Evolutionary conservation across 2,888 invertebrate species (phyloP).

Genomic region (Hirtodrosophila trivittata): DNA sequence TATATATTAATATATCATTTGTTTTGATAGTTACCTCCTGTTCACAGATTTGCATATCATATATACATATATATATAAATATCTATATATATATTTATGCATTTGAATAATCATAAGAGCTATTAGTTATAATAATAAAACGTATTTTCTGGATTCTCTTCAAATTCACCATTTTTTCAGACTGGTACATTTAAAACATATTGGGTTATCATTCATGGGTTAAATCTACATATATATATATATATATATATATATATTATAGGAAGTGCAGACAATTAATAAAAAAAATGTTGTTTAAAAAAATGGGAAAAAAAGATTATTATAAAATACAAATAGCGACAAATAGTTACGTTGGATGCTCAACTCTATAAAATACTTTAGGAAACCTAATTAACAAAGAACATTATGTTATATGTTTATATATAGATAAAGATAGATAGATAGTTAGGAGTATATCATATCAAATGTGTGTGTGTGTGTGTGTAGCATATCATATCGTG

Average conservation of each 20-base stretch:
- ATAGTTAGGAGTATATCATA: constrained; percentile 7
- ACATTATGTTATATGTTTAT: constrained; percentile 31
- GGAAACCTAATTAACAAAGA: constrained; percentile 74
- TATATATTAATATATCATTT: too few relatives aligned
- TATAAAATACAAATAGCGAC: constrained; percentile 22
- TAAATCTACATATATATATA: neutral
- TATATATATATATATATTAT: constrained; percentile 26
- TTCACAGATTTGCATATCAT: constrained; percentile 55
- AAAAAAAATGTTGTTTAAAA: constrained; percentile 19
- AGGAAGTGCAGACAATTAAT: constrained; percentile 55
- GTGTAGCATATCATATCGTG: constrained; percentile 23
- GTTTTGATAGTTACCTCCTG: constrained; percentile 51
- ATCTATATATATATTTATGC: constrained; percentile 30
- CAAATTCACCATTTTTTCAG: constrained; percentile 21
- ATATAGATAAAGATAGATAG: constrained; percentile 10
- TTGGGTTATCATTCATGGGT: constrained; percentile 14
- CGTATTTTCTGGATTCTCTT: constrained; percentile 10
- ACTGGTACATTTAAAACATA: constrained; percentile 33
- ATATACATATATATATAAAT: constrained; percentile 24
- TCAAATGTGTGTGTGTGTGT: constrained; percentile 5
- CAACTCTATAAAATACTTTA: constrained; percentile 62
- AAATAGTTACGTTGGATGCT: constrained; percentile 48
- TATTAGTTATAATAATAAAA: constrained; percentile 17
- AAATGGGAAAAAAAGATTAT: constrained; percentile 24
- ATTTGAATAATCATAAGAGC: constrained; percentile 23